These are phyloP conservation scores for Rhyacophila brunnea DNA, from an alignment of 1,140 invertebrate species.

Conservation along the genomic window DNA sequence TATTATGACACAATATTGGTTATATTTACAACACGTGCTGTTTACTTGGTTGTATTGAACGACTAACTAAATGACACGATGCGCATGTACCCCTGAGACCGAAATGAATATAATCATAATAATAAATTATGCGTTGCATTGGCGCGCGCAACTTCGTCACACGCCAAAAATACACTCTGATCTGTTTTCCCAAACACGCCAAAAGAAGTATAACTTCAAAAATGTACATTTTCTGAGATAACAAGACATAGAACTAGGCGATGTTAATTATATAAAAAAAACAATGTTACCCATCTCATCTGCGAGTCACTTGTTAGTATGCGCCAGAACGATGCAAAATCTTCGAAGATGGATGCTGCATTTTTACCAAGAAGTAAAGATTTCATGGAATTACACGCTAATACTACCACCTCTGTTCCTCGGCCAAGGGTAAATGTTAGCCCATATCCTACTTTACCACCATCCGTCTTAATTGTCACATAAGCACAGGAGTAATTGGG, in stretches of 20 bases:
- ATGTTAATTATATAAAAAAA: too few species aligned
- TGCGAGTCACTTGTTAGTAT: conserved; percentile 83
- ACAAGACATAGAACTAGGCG: not conserved
- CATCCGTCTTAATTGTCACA: conserved; percentile 69
- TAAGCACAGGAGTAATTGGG: conserved; percentile 91
- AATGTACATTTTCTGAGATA: not conserved
- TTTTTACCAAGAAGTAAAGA: conserved; percentile 66
- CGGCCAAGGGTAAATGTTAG: conserved; percentile 79
- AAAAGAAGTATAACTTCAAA: too few species aligned
- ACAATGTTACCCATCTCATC: conserved; percentile 77
- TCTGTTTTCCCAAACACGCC: too few species aligned
- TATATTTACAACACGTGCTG: too few species aligned
- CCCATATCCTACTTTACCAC: conserved; percentile 69
- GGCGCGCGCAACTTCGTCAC: too few species aligned
- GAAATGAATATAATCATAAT: too few species aligned
- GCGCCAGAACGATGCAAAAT: conserved; percentile 80
- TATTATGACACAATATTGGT: too few species aligned
- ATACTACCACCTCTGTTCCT: conserved; percentile 82
- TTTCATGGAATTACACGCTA: conserved; percentile 69
- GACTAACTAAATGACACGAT: too few species aligned
- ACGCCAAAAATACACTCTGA: too few species aligned
- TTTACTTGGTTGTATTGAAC: too few species aligned
- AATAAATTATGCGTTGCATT: too few species aligned
- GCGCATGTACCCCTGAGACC: too few species aligned
- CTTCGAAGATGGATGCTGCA: conserved; percentile 66